Conservation (phyloP, 2,797 vertebrate genomes). For the Lagodon rhomboides region DNA sequence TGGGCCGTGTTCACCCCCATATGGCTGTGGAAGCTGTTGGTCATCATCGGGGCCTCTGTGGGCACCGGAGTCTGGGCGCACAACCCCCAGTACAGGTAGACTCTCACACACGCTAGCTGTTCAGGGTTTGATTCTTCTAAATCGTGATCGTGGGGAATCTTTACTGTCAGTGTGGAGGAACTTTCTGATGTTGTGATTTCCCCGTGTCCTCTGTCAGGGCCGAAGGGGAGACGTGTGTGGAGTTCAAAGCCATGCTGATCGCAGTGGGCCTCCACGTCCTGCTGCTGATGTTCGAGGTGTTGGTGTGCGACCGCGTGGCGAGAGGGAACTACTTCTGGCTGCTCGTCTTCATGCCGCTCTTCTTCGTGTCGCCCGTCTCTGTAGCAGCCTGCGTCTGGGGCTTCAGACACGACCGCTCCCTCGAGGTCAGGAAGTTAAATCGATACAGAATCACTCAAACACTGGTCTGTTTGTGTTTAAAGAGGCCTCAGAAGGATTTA, state of each 20-base stretch:
- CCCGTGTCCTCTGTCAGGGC: slow-evolving; percentile 82
- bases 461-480: background rate
- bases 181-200: background rate
- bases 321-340: slow-evolving; percentile 95
- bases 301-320: slow-evolving; percentile 95
- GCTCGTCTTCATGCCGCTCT: slow-evolving; percentile 98
- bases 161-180: background rate
- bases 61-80: slow-evolving; percentile 98
- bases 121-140: background rate
- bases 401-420: slow-evolving; percentile 96
- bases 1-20: slow-evolving; percentile 98
- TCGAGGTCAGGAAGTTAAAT: slow-evolving; percentile 88
- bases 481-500: too few relatives aligned
- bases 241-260: slow-evolving; percentile 99
- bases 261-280: slow-evolving; percentile 97
- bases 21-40: slow-evolving; percentile 99
- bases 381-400: slow-evolving; percentile 99
- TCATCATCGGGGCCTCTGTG: slow-evolving; percentile 95
- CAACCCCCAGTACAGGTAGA: slow-evolving; percentile 98
- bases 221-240: slow-evolving; percentile 98
- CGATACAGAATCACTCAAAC: too few relatives aligned
- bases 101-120: background rate
- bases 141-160: background rate
- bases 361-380: slow-evolving; percentile 97
- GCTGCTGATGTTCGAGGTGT: slow-evolving; percentile 96